Evolutionary conservation across 2,113 vertebrate genomes (phyloP).

Genomic region (Pionites leucogaster): DNA sequence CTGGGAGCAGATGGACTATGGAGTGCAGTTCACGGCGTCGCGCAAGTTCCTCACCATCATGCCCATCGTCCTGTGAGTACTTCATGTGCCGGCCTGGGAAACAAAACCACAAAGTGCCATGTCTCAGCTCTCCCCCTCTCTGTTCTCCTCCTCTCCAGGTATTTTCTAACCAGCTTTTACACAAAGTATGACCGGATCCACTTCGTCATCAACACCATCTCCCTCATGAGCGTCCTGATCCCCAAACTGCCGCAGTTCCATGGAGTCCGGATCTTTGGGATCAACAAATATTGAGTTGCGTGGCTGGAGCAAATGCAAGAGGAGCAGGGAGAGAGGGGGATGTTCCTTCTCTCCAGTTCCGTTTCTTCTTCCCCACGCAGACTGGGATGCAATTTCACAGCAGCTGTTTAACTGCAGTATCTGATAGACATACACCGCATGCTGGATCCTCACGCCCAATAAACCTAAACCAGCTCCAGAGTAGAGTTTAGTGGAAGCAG

Average conservation of each 20-base stretch:
- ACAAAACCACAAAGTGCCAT: rapidly evolving
- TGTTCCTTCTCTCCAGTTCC: not conserved
- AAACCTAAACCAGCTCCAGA: slow-evolving; percentile 46
- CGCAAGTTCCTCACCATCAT: slow-evolving; percentile 98
- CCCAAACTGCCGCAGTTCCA: slow-evolving; percentile 83
- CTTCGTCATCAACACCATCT: slow-evolving; percentile 83
- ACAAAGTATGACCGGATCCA: slow-evolving; percentile 83
- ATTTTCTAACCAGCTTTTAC: slow-evolving; percentile 85
- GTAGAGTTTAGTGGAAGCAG: slow-evolving; percentile 58
- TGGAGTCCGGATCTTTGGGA: slow-evolving; percentile 83
- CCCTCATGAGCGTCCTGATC: slow-evolving; percentile 81
- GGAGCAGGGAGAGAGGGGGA: not conserved
- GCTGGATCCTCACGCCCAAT: slow-evolving; percentile 59
- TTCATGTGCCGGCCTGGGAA: rapidly evolving
- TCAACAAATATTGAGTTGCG: slow-evolving; percentile 80
- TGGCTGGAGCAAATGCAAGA: not conserved
- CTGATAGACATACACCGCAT: slow-evolving; percentile 36
- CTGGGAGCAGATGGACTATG: slow-evolving; percentile 99
- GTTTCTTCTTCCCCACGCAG: not conserved
- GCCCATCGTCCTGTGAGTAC: slow-evolving; percentile 92
- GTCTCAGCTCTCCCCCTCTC: not conserved
- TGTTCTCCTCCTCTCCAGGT: slow-evolving; percentile 56
- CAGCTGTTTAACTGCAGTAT: slow-evolving; percentile 31
- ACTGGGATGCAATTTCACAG: slow-evolving; percentile 16
- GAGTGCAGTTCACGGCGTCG: slow-evolving; percentile 93